A percentile compares a stretch with the other conserved stretches of the same genome.
These are phyloP conservation scores for Rhineura floridana DNA, from an alignment of 2,113 vertebrate species.

Conservation along the genomic window DNA sequence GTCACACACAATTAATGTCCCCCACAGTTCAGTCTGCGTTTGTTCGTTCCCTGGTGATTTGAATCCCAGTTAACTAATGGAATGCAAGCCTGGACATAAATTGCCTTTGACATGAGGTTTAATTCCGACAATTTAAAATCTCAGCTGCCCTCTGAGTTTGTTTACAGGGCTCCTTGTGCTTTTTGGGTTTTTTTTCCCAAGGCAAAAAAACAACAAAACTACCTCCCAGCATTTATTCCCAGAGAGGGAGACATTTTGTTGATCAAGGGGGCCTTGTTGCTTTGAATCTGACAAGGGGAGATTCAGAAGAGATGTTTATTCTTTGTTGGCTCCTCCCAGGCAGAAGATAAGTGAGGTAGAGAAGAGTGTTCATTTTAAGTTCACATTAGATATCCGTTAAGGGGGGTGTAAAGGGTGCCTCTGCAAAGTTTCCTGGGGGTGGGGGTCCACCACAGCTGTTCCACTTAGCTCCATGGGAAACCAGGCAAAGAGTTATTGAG, in stretches of 20 bases:
- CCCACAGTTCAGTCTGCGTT: slow-evolving; percentile 69
- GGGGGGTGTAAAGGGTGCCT: background rate
- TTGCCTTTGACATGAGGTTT: slow-evolving; percentile 81
- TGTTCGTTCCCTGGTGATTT: slow-evolving; percentile 73
- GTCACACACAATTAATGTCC: slow-evolving; percentile 84
- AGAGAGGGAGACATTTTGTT: slow-evolving; percentile 36
- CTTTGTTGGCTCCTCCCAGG: slow-evolving; percentile 25
- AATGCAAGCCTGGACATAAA: slow-evolving; percentile 78
- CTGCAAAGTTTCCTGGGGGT: slow-evolving; percentile 2
- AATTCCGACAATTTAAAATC: slow-evolving; percentile 80
- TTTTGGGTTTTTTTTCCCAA: background rate
- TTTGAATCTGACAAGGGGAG: slow-evolving; percentile 51
- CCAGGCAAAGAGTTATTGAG: slow-evolving; percentile 38
- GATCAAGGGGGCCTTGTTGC: slow-evolving; percentile 7
- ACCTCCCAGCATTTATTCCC: slow-evolving; percentile 51
- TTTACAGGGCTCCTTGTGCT: slow-evolving; percentile 49
- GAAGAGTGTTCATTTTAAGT: slow-evolving; percentile 61
- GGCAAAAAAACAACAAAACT: slow-evolving; percentile 51
- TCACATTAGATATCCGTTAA: slow-evolving; percentile 32
- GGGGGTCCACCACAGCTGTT: slow-evolving; percentile 7
- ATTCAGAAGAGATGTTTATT: slow-evolving; percentile 25
- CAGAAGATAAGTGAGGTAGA: slow-evolving; percentile 47
- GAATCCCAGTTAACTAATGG: slow-evolving; percentile 82
- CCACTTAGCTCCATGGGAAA: background rate
- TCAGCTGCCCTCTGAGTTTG: slow-evolving; percentile 72